These are phyloP conservation scores for Laterallus jamaicensis DNA, from an alignment of 2,113 vertebrate species.

Conservation along the genomic window DNA sequence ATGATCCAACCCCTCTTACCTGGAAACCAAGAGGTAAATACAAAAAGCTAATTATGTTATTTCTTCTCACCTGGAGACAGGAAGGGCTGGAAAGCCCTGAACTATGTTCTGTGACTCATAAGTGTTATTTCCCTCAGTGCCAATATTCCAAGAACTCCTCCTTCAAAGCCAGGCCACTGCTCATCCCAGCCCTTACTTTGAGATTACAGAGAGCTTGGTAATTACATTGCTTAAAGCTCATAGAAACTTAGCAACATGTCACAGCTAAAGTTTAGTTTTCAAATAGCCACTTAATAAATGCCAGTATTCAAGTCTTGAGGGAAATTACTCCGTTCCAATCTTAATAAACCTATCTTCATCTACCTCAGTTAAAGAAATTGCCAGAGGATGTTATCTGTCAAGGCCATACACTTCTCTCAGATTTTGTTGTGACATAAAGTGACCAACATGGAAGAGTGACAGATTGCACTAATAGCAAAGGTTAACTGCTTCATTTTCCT, in stretches of 20 bases:
- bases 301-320: background rate
- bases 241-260: background rate
- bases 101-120: background rate
- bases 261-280: background rate
- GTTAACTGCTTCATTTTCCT: background rate
- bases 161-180: background rate
- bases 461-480: background rate
- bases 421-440: background rate
- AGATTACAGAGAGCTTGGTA: background rate
- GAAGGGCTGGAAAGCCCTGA: background rate
- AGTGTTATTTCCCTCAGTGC: background rate
- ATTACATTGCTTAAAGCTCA: background rate
- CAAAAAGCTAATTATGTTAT: background rate
- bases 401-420: background rate
- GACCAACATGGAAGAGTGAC: rapidly evolving
- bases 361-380: background rate
- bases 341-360: background rate
- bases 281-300: background rate
- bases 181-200: background rate
- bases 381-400: background rate
- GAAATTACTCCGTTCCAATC: background rate
- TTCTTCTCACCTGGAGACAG: background rate
- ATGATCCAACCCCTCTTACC: background rate
- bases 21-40: background rate
- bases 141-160: background rate